phyloP scores from a whole-genome alignment of 2,113 vertebrate species.

The Xerus inauris region DNA sequence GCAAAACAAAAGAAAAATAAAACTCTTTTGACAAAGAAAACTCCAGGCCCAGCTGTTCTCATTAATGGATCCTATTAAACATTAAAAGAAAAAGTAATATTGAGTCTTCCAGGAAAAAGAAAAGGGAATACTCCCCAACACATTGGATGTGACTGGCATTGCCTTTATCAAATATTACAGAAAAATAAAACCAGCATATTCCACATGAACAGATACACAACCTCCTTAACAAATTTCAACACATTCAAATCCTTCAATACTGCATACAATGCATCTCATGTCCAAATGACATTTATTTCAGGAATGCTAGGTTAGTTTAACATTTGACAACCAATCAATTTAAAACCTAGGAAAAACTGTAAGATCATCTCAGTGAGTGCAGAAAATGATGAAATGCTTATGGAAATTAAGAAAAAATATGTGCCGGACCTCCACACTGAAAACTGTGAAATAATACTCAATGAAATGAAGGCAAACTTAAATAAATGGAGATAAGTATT shows the following conservation, averaged over 20 bases:
- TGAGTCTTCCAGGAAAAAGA: not conserved
- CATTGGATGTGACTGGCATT: not conserved
- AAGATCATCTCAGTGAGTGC: not conserved
- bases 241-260: not conserved
- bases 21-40: not conserved
- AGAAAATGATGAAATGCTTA: not conserved
- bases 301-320: not conserved
- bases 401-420: not conserved
- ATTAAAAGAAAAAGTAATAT: not conserved
- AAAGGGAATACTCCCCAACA: not conserved
- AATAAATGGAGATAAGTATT: not conserved
- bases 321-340: not conserved
- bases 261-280: not conserved
- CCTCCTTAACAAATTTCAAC: not conserved
- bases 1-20: not conserved
- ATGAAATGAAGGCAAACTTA: not conserved
- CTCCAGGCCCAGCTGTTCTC: not conserved
- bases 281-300: not conserved
- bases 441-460: not conserved
- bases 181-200: not conserved
- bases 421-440: not conserved
- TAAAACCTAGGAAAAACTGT: not conserved
- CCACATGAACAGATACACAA: not conserved
- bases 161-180: not conserved
- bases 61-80: not conserved